phyloP scores from a whole-genome alignment of 2,888 invertebrate genomes.

The Eilema depressum region DNA sequence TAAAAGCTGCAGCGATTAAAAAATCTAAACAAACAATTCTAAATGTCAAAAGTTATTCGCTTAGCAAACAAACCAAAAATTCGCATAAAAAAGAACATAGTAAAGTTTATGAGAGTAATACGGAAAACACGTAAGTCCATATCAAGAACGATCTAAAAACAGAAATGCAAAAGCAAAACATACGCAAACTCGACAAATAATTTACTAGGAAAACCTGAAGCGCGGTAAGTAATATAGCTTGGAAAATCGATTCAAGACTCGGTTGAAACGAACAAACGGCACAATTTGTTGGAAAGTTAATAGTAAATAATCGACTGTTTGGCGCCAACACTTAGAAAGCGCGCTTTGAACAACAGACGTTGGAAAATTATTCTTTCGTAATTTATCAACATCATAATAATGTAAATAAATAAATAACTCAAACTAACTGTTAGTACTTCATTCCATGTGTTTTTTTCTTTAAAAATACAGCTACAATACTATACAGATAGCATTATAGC shows the following conservation, averaged over 20 bases:
- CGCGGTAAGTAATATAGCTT: constrained; percentile 22
- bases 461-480: not conserved
- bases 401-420: constrained; percentile 10
- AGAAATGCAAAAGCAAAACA: constrained; percentile 27
- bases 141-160: constrained; percentile 17
- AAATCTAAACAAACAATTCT: not conserved
- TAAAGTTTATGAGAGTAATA: constrained; percentile 7
- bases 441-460: not conserved
- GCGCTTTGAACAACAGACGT: constrained; percentile 38
- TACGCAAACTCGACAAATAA: constrained; percentile 26
- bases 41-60: constrained; percentile 15
- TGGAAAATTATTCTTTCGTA: constrained; percentile 29
- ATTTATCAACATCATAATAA: constrained; percentile 24
- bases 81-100: constrained; percentile 25
- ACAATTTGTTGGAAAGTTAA: constrained; percentile 63
- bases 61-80: constrained; percentile 17
- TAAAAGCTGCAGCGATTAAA: not conserved
- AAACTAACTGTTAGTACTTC: not conserved
- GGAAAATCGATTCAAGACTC: constrained; percentile 41
- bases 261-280: constrained; percentile 45
- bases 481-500: not conserved
- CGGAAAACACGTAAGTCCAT: constrained; percentile 9
- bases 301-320: constrained; percentile 59
- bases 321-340: constrained; percentile 46
- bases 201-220: constrained; percentile 27